A percentile compares a stretch with the other conserved stretches of the same genome.
These are phyloP conservation scores for Xenopus petersii DNA, from an alignment of 2,797 vertebrate genomes.

Conservation along the genomic window DNA sequence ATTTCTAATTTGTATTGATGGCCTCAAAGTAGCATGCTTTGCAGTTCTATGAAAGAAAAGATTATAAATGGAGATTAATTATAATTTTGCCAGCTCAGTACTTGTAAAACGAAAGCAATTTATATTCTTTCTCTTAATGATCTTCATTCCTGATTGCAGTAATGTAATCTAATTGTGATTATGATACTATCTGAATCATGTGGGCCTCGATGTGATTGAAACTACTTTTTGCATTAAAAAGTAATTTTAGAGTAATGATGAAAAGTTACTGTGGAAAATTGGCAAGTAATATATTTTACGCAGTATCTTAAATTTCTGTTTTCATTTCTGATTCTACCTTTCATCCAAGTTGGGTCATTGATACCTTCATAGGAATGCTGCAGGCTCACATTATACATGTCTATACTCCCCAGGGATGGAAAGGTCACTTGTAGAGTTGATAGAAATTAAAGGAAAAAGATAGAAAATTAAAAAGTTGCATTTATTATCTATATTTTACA, in stretches of 20 bases:
- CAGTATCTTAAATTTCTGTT: constrained; percentile 89
- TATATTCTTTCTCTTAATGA: constrained; percentile 99
- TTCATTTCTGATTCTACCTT: constrained; percentile 81
- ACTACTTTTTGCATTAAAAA: constrained; percentile 99
- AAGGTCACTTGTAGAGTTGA: no score
- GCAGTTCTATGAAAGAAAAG: constrained; percentile 92
- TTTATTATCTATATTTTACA: no score
- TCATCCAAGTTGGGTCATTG: constrained; percentile 56
- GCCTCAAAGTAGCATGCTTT: constrained; percentile 90
- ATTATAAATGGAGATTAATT: constrained; percentile 99
- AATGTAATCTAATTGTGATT: constrained; percentile 99
- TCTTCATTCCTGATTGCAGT: constrained; percentile 99
- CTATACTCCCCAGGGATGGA: no score
- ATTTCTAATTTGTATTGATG: constrained; percentile 97
- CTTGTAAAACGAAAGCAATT: constrained; percentile 99
- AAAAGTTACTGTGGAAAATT: constrained; percentile 99
- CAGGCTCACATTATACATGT: constrained; percentile 22
- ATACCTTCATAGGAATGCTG: constrained; percentile 52
- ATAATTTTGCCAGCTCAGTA: constrained; percentile 99
- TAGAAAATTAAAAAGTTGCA: no score
- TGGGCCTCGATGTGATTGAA: constrained; percentile 99
- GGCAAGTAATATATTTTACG: constrained; percentile 95
- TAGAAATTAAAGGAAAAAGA: no score
- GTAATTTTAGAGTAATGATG: constrained; percentile 99
- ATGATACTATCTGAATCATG: constrained; percentile 99